Evolutionary conservation across 1,140 invertebrate species (phyloP), one percentile per base, ranked within the genome.

Genomic region (Drosophila rufa): DNA sequence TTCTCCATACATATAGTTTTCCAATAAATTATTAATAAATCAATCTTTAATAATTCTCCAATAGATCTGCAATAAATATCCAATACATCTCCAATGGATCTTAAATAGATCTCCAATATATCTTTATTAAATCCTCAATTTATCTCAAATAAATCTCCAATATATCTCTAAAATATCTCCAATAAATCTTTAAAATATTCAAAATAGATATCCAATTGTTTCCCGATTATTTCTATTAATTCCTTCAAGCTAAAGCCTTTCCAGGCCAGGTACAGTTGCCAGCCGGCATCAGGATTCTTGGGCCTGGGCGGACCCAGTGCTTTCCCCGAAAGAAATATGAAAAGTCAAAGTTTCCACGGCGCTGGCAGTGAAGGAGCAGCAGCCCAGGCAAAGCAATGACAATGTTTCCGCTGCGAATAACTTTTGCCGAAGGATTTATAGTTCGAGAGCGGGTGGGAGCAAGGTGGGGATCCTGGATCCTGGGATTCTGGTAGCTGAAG

Each of bases 391-490:
- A 55, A 59, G 78, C 85, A 89, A 90, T 90, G 85, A 85, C 85
- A 89, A 89, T 84, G 85, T 89, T 89, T 89, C 84, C 84, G 79
- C 80, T 89, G 81, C 51, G 79, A 81, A 80, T 82, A 89, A 90
- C 81, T 90, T 89, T 89, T 90, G 61, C 81, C 77, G 62, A 78
- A 89, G 80, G 84, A 89, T 89, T 89, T 89, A 89, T 89, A 84
- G 84, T 89, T 60, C 27, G 27, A 30, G 14, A 51, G 66, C 27
- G 69, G 48, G 66, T 47, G 56, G 64, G 17, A 42, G 19, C 27
- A 25, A 6, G 27, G 27, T 38, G 17, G 12, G 50, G 19, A 38
- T 33, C n/a, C 68, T 51, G 48, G 51, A 64, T 59, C 9, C 60
- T 27, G 36, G 36, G 69, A 19, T 17, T 33, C 48, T 62, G 43